Evolutionary conservation across 2,113 vertebrate species (phyloP).

Genomic region (Caloenas nicobarica): DNA sequence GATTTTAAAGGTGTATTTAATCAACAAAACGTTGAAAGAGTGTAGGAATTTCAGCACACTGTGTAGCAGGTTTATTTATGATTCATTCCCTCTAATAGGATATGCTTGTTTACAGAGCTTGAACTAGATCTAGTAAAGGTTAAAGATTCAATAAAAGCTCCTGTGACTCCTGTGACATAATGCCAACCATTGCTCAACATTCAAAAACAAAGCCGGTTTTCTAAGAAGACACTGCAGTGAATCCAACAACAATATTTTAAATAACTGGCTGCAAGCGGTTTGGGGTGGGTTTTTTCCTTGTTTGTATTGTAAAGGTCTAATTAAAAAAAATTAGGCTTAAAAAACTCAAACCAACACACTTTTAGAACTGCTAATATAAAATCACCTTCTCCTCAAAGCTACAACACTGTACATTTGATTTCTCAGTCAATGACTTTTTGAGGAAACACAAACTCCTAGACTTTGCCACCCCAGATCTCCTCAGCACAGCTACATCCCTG

Average conservation of each 20-base stretch:
- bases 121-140: constrained; percentile 22
- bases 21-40: not conserved
- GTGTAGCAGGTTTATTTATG: not conserved
- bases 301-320: not conserved
- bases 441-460: not conserved
- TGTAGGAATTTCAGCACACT: not conserved
- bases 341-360: not conserved
- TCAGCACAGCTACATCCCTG: not conserved
- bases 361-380: not conserved
- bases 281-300: not conserved
- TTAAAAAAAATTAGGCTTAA: not conserved
- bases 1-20: not conserved
- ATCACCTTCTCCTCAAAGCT: not conserved
- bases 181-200: not conserved
- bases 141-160: constrained; percentile 7
- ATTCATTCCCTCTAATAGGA: not conserved
- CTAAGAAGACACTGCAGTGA: not conserved
- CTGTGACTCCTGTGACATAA: not conserved
- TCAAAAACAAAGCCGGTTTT: not conserved
- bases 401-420: not conserved
- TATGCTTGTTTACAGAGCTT: constrained; percentile 19
- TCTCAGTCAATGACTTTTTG: not conserved
- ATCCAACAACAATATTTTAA: not conserved
- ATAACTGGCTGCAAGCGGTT: not conserved
- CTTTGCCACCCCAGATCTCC: not conserved